These are phyloP conservation scores for Hoplostethus mediterraneus DNA, from an alignment of 2,797 vertebrate species.

Conservation along the genomic window DNA sequence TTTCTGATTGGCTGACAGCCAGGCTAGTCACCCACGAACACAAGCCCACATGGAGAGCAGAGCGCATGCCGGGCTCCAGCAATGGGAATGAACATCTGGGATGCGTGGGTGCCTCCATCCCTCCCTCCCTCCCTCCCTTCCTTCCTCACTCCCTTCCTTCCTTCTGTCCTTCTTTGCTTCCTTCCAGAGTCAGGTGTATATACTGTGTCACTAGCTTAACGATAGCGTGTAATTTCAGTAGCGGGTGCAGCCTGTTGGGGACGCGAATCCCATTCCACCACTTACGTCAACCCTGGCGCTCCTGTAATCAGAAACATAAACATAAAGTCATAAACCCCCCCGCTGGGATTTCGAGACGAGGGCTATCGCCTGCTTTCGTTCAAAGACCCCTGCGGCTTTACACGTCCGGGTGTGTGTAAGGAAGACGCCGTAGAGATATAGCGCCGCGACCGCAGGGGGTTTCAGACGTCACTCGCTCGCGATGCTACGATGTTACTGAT, in stretches of 20 bases:
- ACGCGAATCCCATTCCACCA: conserved; percentile 5
- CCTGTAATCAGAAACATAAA: neutral
- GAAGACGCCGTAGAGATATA: conserved; percentile 14
- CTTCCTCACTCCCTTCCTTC: neutral
- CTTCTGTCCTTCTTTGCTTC: neutral
- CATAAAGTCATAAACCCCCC: conserved; percentile 29
- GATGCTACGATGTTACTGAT: conserved; percentile 32
- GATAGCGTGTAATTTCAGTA: conserved; percentile 14
- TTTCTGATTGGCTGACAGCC: too few relatives aligned
- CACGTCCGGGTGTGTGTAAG: conserved; percentile 44
- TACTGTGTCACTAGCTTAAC: neutral
- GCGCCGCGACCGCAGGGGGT: conserved; percentile 22
- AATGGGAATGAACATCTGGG: too few relatives aligned
- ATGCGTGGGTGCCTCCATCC: too few relatives aligned
- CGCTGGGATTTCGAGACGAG: conserved; percentile 27
- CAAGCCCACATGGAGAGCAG: too few relatives aligned
- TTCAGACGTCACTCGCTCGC: conserved; percentile 18
- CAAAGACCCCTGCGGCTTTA: conserved; percentile 25
- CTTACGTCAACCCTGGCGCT: conserved; percentile 27
- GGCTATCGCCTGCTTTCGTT: conserved; percentile 59
- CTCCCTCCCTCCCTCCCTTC: neutral
- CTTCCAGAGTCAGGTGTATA: neutral
- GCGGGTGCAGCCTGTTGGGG: conserved; percentile 25
- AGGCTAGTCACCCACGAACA: too few relatives aligned
- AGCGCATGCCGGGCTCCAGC: too few relatives aligned